A percentile compares a stretch with the other conserved stretches of the same genome.
phyloP scores from a whole-genome alignment of 2,797 vertebrate species.

The Anabas testudineus region DNA sequence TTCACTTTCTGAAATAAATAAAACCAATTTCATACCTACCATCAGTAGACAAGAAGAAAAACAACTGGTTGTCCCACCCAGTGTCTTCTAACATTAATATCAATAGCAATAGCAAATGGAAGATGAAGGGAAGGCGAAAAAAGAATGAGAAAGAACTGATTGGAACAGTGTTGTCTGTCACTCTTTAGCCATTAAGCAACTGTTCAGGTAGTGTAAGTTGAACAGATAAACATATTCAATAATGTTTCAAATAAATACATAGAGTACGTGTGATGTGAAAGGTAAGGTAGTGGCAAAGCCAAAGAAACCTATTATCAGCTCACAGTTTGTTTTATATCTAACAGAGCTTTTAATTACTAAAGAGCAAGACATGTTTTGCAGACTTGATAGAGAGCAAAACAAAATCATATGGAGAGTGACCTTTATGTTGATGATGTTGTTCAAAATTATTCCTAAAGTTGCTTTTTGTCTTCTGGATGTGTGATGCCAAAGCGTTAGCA shows the following conservation, averaged over 20 bases:
- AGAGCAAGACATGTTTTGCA: not conserved
- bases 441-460: not conserved
- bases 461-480: not conserved
- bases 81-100: conserved; percentile 1
- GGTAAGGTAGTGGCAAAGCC: not conserved
- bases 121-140: not conserved
- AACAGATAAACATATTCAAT: not conserved
- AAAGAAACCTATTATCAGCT: not conserved
- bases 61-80: not conserved
- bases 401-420: not conserved
- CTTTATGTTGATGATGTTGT: too few relatives aligned
- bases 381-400: not conserved
- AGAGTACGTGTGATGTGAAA: not conserved
- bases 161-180: not conserved
- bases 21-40: conserved; percentile 3
- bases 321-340: not conserved
- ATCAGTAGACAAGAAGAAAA: not conserved
- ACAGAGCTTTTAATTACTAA: not conserved
- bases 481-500: too few relatives aligned
- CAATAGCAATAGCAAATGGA: not conserved
- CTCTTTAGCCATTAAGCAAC: not conserved
- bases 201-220: not conserved
- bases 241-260: not conserved
- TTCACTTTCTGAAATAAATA: conserved; percentile 28
- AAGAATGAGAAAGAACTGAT: not conserved